Percentiles rank a stretch among this genome's conserved stretches.
phyloP scores from a whole-genome alignment of 1,140 invertebrate genomes.

The Cherax destructor region DNA sequence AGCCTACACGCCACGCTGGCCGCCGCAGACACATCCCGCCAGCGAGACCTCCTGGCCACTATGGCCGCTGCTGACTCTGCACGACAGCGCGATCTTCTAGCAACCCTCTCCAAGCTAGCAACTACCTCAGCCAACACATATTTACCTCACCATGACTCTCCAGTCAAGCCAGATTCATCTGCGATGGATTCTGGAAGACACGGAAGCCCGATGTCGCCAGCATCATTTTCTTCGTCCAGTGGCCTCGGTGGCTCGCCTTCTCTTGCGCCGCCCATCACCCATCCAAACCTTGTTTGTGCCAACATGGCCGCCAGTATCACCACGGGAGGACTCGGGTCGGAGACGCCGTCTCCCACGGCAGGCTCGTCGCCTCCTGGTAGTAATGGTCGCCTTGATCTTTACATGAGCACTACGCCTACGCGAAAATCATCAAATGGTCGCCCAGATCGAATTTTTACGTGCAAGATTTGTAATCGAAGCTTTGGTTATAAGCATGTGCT shows the following conservation, averaged over 20 bases:
- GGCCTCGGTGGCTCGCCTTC: constrained; percentile 40
- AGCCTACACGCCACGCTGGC: constrained; percentile 58
- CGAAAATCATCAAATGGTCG: constrained; percentile 49
- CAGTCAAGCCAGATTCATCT: constrained; percentile 48
- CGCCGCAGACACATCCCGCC: constrained; percentile 46
- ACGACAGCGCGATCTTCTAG: constrained; percentile 48
- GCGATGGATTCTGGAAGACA: constrained; percentile 26
- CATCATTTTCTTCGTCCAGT: constrained; percentile 53
- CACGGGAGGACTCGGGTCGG: constrained; percentile 46
- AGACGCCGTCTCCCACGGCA: constrained; percentile 58
- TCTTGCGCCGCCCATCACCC: constrained; percentile 43
- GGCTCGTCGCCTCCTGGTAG: constrained; percentile 59
- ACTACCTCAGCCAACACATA: constrained; percentile 47
- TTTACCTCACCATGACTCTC: constrained; percentile 59
- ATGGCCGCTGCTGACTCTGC: constrained; percentile 53
- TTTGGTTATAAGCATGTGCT: constrained; percentile 97
- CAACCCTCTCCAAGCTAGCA: constrained; percentile 62
- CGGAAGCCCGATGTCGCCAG: constrained; percentile 34
- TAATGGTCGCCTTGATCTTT: constrained; percentile 49
- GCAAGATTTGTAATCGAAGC: constrained; percentile 88
- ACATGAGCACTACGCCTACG: constrained; percentile 55
- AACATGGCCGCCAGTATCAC: constrained; percentile 21
- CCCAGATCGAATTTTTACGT: constrained; percentile 90
- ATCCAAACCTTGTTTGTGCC: constrained; percentile 47
- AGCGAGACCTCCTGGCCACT: constrained; percentile 50